phyloP scores from a whole-genome alignment of 1,140 invertebrate species.

The Stenopsyche tienmushanensis region DNA sequence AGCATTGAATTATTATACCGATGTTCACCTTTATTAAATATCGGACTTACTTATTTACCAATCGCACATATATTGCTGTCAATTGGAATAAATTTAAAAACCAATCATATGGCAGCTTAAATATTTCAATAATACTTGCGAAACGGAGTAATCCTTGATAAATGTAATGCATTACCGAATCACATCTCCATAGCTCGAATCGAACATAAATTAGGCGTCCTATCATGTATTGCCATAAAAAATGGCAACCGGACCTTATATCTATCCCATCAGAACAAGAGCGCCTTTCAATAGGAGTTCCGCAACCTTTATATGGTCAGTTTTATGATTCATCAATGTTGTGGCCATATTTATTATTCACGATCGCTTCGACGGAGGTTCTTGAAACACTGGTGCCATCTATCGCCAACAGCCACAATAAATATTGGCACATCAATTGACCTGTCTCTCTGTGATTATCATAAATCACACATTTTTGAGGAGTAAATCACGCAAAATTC shows the following conservation, averaged over 20 bases:
- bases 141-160: no score
- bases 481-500: no score
- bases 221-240: neutral
- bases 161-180: no score
- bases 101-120: no score
- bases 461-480: neutral
- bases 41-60: no score
- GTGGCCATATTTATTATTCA: neutral
- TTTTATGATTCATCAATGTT: constrained; percentile 8
- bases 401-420: no score
- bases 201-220: neutral
- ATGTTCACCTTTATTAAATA: no score
- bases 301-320: neutral
- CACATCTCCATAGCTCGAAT: neutral
- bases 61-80: no score
- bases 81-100: no score
- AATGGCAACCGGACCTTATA: neutral
- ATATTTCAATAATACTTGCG: no score
- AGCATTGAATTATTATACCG: neutral
- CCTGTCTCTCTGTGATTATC: neutral
- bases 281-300: constrained; percentile 6
- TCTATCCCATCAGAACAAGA: neutral
- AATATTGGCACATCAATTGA: neutral
- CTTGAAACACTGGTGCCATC: neutral
- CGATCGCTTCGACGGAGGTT: neutral